Evolutionary conservation across 2,888 invertebrate genomes (phyloP), one percentile per base, ranked within the genome.

Genomic region (Tortrix viridana): DNA sequence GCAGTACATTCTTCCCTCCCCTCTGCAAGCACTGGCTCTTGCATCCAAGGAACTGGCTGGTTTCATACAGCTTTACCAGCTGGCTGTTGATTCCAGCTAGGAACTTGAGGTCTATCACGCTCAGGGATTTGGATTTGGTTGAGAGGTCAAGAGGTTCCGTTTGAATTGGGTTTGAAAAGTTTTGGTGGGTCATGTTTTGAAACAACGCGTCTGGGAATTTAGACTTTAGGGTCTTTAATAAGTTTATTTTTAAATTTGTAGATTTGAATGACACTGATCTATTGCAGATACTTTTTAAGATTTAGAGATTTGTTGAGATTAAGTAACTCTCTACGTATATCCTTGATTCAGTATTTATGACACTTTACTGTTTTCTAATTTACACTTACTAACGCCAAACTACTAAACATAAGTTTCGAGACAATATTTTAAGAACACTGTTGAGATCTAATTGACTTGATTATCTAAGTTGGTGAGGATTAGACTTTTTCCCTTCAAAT

Each of bases 121-220:
- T 86, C 0, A 89, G 12, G 32, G 32, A 12, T 32, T 32, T 32
- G 32, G 12, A 32, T 2, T 83, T 89, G 3, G 69, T 85, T 38
- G 92, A 90, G 2, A 92, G 71, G 67, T 92, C 92, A 60, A 92
- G 65, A 0, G 92, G 92, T 67, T 92, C 92, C 0, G 84, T 84
- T 79, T 92, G 92, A 9, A 16, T 41, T n/a, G 14, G n/a, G 5
- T 6, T 41, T 16, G 41, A 5, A 16, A 16, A 16, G 14, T 41
- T 41, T 41, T 41, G 41, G 41, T 41, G 32, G 4, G 9, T 32
- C 32, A 32, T 32, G 32, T 32, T 12, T 9, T 32, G 12, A 32
- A 32, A 32, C 9, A 9, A 26, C 26, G 9, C 32, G 9, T 26
- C 26, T 9, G 0, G 26, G 7, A 2, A 26, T 1, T 26, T 7